Base-by-base conservation (phyloP, 64 coral and sea anemone genomes). In the Stichodactyla helianthus region DNA sequence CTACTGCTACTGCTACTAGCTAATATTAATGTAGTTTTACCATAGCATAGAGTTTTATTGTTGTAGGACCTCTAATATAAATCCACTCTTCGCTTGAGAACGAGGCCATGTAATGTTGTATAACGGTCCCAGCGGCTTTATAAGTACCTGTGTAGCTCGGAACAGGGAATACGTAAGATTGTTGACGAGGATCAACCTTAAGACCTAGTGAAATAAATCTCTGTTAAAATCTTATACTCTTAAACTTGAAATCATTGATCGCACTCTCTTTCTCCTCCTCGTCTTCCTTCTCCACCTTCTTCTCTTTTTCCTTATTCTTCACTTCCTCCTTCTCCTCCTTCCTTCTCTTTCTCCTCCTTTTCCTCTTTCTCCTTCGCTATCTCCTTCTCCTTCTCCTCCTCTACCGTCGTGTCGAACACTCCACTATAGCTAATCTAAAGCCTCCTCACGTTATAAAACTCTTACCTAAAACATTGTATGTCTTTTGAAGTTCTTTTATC, bases 401-500 rank as follows among this genome's bases (percentile, higher is more conserved):
- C 56, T 58, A 10, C 56, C 56, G 10, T 59, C 56, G 35, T 44
- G 1, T 44, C 2, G 35, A 44, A 44, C 2, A 44, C 35, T 44
- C 35, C 35, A 44, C 35, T 44, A 44, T 44, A 44, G 35, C 35
- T 44, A 44, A 44, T 44, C 35, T 44, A 44, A 44, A 44, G n/a
- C n/a, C 4, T 44, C 35, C 35, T 44, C 35, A 44, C 35, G 35
- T 58, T 9, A 7, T 44, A 44, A 44, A 44, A 44, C 35, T n/a
- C 62, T 26, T 86, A 91, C 89, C 82, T 23, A 91, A 28, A 54
- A 91, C 86, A 57, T 91, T 91, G 16, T 53, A 23, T 0, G 89
- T 79, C 3, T 80, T 86, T 56, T 17, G 6, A n/a, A 56, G 35
- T 77, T 92, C 90, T 35, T 35, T 8, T 71, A 92, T 87, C 58